Evolutionary conservation across 2,797 vertebrate genomes (phyloP).

Genomic region (Lithobates sylvaticus): DNA sequence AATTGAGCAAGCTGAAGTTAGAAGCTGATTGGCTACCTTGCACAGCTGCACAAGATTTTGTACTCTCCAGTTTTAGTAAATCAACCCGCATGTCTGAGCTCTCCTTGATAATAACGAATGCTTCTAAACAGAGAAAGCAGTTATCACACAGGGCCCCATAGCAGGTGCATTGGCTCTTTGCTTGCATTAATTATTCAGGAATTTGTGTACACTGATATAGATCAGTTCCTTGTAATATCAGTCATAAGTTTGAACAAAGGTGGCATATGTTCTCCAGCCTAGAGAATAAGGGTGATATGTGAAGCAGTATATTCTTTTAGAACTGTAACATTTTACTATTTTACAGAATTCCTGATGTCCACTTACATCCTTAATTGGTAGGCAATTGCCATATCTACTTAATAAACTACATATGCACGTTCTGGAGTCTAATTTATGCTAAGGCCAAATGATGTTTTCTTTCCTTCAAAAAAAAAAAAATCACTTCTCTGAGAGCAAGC

Average conservation of each 20-base stretch:
- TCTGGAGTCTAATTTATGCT: conserved; percentile 40
- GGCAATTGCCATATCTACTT: conserved; percentile 34
- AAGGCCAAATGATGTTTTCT: conserved; percentile 45
- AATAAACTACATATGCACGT: conserved; percentile 27
- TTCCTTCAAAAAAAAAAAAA: conserved; percentile 30
- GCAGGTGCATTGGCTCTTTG: neutral
- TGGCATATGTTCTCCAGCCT: neutral
- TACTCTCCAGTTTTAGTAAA: no score
- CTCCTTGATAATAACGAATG: no score
- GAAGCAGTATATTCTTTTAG: neutral
- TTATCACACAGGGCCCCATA: no score
- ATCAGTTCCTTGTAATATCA: neutral
- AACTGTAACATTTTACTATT: neutral
- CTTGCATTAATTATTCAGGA: no score
- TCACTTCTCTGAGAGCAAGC: conserved; percentile 33
- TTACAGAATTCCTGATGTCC: neutral
- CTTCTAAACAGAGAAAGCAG: no score
- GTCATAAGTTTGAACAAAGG: neutral
- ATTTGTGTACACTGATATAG: neutral
- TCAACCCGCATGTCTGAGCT: no score
- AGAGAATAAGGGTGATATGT: neutral
- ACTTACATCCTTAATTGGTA: conserved; percentile 26
- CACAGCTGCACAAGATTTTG: no score
- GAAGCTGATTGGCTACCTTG: no score
- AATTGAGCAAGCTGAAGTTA: no score